A percentile compares a stretch with the other conserved stretches of the same genome.
These are phyloP conservation scores for Ptilonorhynchus violaceus DNA, from an alignment of 2,113 vertebrate species.

Conservation along the genomic window DNA sequence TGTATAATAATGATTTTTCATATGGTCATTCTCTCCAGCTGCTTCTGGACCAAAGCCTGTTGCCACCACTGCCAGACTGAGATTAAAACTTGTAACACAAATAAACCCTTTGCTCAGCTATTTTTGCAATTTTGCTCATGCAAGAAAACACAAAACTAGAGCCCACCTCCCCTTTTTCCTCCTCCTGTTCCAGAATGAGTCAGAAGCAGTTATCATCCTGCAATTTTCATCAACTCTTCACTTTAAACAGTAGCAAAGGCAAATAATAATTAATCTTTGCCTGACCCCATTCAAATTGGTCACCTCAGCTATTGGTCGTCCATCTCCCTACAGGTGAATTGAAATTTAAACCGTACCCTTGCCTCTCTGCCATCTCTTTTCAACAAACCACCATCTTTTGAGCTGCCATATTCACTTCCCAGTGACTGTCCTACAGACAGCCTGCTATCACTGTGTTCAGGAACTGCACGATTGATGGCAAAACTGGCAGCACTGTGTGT, in stretches of 20 bases:
- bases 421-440: neutral
- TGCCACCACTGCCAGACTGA: neutral
- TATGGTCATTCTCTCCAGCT: neutral
- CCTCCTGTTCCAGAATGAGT: neutral
- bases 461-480: neutral
- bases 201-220: neutral
- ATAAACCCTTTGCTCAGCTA: neutral
- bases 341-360: neutral
- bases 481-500: neutral
- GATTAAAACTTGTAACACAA: neutral
- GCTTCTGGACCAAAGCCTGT: slow-evolving; percentile 19
- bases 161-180: neutral
- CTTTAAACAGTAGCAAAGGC: neutral
- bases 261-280: neutral
- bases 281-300: neutral
- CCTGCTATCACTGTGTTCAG: neutral
- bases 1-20: neutral
- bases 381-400: neutral
- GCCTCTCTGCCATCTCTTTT: neutral
- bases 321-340: neutral
- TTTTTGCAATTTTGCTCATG: neutral
- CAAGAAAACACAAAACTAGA: neutral
- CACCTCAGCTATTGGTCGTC: neutral
- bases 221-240: neutral
- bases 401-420: neutral